phyloP scores from a whole-genome alignment of 2,113 vertebrate genomes.

The Sebastes fasciatus region DNA sequence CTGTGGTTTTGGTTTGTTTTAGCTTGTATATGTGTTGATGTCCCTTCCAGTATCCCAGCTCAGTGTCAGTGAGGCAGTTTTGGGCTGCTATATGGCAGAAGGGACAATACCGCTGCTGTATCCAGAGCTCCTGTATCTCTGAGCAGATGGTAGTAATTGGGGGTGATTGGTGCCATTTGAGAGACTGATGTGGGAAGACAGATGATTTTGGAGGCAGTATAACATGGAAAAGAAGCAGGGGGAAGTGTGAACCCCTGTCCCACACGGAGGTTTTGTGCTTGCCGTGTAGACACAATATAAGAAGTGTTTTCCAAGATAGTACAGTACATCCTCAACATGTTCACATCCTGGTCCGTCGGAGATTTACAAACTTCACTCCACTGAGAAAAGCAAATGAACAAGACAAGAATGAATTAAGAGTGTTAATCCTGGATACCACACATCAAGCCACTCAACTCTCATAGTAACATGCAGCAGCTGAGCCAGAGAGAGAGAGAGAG shows the following conservation, averaged over 20 bases:
- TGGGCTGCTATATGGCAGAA: background rate
- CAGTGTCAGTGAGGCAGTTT: background rate
- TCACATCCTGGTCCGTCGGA: background rate
- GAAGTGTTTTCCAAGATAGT: background rate
- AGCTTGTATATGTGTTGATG: background rate
- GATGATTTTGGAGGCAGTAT: background rate
- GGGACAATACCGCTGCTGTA: background rate
- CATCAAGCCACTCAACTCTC: constrained; percentile 59
- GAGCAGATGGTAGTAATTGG: background rate
- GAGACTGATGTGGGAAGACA: background rate
- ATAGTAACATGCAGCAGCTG: constrained; percentile 74
- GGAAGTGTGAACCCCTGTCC: background rate
- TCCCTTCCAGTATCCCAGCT: background rate
- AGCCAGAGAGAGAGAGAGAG: constrained; percentile 33
- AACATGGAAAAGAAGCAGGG: background rate
- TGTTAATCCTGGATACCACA: constrained; percentile 44
- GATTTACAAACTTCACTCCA: constrained; percentile 14
- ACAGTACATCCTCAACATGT: constrained; percentile 2
- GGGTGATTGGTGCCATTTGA: background rate
- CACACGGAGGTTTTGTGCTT: too few species aligned
- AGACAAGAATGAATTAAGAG: constrained; percentile 55
- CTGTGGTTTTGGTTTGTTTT: too few species aligned
- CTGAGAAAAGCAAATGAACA: constrained; percentile 32
- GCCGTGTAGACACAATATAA: background rate
- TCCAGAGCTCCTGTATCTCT: too few species aligned